Conservation (phyloP, 23 tunicate species). For the Corella eumyota region DNA sequence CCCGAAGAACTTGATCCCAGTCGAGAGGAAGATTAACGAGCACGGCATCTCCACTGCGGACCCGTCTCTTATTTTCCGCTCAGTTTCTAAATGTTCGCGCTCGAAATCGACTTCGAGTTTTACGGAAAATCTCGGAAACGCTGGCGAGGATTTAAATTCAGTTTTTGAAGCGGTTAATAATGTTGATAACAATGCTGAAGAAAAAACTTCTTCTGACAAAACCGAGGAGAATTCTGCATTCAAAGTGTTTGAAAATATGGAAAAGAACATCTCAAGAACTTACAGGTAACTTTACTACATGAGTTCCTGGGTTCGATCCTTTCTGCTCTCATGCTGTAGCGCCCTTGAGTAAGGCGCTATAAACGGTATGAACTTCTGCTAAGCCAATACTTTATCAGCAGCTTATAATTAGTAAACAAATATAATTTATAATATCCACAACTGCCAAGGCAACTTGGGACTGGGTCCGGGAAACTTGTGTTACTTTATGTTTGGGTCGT, state of each 20-base stretch:
- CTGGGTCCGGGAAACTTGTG: too few species aligned
- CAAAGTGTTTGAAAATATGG: conserved; percentile 3
- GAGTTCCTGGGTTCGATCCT: too few species aligned
- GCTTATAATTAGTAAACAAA: too few species aligned
- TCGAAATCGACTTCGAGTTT: conserved; percentile 9
- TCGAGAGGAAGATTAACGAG: conserved; percentile 4
- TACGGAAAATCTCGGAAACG: background rate
- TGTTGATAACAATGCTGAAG: background rate
- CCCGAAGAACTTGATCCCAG: background rate
- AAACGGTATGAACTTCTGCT: too few species aligned
- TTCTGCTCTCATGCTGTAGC: too few species aligned
- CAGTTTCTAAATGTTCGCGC: background rate
- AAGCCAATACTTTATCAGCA: too few species aligned
- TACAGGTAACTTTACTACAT: conserved; percentile 7
- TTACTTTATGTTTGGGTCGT: too few species aligned
- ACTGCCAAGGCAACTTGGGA: too few species aligned
- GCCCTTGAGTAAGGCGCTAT: too few species aligned
- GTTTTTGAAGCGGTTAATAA: background rate
- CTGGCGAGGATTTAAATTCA: background rate
- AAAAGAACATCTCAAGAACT: background rate
- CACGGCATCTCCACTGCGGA: conserved; percentile 18
- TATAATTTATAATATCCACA: too few species aligned
- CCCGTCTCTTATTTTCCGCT: conserved; percentile 3
- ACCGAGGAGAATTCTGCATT: background rate
- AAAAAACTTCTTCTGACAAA: background rate